Conservation (phyloP, 2,113 vertebrate species). For the Nymphicus hollandicus region DNA sequence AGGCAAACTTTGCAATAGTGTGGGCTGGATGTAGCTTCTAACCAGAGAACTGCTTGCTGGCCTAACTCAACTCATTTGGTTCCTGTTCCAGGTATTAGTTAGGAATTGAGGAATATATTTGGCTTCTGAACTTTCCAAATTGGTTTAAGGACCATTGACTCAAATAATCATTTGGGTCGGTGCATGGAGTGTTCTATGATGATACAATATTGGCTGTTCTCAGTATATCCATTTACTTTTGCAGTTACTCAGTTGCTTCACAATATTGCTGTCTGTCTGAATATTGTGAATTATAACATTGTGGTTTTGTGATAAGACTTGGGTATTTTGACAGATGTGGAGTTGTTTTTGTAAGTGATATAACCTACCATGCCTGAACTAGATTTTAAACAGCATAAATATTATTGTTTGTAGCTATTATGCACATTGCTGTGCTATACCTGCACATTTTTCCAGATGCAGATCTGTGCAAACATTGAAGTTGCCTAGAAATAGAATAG, state of each 20-base stretch:
- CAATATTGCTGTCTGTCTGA: background rate
- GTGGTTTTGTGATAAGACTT: background rate
- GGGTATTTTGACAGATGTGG: background rate
- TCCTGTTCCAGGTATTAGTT: background rate
- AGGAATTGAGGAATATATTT: background rate
- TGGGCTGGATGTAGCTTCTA: background rate
- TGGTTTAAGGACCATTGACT: background rate
- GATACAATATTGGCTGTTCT: background rate
- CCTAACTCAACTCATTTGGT: background rate
- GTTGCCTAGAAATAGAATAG: constrained; percentile 42
- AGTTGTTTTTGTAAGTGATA: background rate
- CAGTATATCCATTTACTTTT: background rate
- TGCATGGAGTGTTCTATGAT: background rate
- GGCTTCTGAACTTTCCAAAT: background rate
- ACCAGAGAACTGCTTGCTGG: background rate
- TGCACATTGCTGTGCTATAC: background rate
- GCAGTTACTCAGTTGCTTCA: background rate
- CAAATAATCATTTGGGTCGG: background rate
- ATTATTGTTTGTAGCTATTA: constrained; percentile 15
- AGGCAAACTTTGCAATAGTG: background rate
- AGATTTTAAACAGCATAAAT: background rate
- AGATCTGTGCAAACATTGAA: background rate
- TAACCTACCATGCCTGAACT: background rate
- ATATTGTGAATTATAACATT: background rate
- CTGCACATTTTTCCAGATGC: constrained; percentile 22